Conservation (phyloP, 1,140 invertebrate genomes). For the Heterodera schachtii region DNA sequence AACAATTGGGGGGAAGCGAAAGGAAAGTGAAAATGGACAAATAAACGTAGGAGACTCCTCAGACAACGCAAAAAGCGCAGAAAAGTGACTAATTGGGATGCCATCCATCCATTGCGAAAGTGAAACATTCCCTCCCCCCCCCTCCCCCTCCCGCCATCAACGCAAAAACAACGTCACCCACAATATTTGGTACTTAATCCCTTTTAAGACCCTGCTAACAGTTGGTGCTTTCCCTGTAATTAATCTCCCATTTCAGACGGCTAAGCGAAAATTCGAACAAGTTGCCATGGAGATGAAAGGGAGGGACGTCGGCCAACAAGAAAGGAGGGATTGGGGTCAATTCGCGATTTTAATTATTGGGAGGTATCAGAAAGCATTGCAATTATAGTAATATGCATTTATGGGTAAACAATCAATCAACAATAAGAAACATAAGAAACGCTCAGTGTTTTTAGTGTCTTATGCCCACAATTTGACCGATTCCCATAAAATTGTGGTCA, state of each 20-base stretch:
- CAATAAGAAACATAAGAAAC: background rate
- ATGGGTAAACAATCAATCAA: background rate
- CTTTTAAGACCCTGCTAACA: background rate
- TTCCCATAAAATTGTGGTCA: conserved; percentile 7
- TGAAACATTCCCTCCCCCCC: too few relatives aligned
- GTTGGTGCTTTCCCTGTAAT: background rate
- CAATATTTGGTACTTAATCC: background rate
- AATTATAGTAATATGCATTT: too few relatives aligned
- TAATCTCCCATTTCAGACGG: background rate
- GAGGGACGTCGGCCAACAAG: background rate
- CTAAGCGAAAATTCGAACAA: background rate
- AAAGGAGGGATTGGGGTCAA: background rate
- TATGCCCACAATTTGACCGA: conserved; percentile 22
- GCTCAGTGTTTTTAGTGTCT: background rate
- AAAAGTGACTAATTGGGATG: too few relatives aligned
- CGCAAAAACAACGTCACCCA: background rate
- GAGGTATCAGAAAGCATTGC: too few relatives aligned
- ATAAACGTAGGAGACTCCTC: background rate
- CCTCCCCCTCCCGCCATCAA: background rate
- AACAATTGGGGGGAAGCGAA: background rate
- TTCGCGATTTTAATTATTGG: too few relatives aligned
- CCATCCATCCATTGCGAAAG: too few relatives aligned
- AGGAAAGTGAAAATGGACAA: background rate
- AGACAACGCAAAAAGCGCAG: too few relatives aligned
- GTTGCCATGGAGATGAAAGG: conserved; percentile 1